Percentiles rank a stretch among this genome's conserved stretches.
phyloP scores from a whole-genome alignment of 2,888 invertebrate genomes.

The Caenorhabditis macrosperma region DNA sequence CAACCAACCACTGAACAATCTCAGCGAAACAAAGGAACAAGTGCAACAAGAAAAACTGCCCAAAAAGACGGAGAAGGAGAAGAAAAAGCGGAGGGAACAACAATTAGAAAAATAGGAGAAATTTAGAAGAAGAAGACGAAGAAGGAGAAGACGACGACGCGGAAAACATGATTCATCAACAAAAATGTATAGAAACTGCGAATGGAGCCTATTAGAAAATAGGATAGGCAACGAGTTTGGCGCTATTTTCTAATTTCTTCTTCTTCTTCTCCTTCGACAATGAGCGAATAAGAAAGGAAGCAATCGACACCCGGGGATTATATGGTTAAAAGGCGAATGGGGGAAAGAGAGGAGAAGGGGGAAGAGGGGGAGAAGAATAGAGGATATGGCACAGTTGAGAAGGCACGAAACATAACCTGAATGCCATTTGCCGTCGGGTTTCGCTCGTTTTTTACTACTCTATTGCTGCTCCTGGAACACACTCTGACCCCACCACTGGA shows the following conservation, averaged over 20 bases:
- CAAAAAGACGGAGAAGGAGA: no score
- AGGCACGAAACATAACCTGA: slow-evolving; percentile 10
- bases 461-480: neutral
- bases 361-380: slow-evolving; percentile 3
- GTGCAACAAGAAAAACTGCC: no score
- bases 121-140: no score
- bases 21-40: no score
- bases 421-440: slow-evolving; percentile 11
- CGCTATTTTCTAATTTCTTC: neutral
- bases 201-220: slow-evolving; percentile 35
- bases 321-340: neutral
- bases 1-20: neutral
- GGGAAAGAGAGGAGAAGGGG: neutral
- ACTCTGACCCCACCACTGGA: neutral
- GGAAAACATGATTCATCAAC: slow-evolving; percentile 1
- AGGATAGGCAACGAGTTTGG: slow-evolving; percentile 47
- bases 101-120: neutral
- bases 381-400: neutral
- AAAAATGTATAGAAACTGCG: neutral
- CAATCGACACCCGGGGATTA: neutral
- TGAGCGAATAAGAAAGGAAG: neutral
- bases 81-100: neutral
- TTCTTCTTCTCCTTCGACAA: neutral
- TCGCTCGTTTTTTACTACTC: neutral
- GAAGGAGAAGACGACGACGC: neutral